Evolutionary conservation across 2,888 invertebrate species (phyloP).

Genomic region (Eustalomyia histrio): DNA sequence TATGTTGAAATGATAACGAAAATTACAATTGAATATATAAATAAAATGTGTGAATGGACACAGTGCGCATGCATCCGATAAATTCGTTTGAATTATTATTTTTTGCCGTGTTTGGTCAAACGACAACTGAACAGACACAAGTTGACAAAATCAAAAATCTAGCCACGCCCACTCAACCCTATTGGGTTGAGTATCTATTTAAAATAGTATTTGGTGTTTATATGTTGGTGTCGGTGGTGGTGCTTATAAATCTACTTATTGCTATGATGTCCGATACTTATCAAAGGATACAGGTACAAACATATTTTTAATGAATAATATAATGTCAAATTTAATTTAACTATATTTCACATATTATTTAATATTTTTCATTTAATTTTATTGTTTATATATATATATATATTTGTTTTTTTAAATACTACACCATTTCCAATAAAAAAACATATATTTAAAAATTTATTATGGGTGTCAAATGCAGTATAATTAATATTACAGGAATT

Average conservation of each 20-base stretch:
- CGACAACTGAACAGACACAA: slow-evolving; percentile 89
- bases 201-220: slow-evolving; percentile 95
- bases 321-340: slow-evolving; percentile 15
- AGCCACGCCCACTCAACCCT: slow-evolving; percentile 83
- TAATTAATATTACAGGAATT: no score
- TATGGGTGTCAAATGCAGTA: no score
- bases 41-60: slow-evolving; percentile 65
- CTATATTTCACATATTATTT: no score
- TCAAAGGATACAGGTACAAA: slow-evolving; percentile 96
- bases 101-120: slow-evolving; percentile 99
- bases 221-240: slow-evolving; percentile 99
- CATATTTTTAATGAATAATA: slow-evolving; percentile 38
- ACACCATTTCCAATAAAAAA: background rate
- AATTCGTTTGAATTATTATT: slow-evolving; percentile 98
- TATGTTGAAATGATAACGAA: slow-evolving; percentile 51
- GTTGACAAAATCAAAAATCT: slow-evolving; percentile 82
- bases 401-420: background rate
- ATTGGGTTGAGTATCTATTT: slow-evolving; percentile 92
- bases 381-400: no score
- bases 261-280: slow-evolving; percentile 99
- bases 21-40: slow-evolving; percentile 11
- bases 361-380: background rate
- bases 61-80: slow-evolving; percentile 95
- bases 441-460: no score
- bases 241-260: slow-evolving; percentile 99